Percentiles rank a stretch among this genome's conserved stretches.
phyloP scores from a whole-genome alignment of 1,140 invertebrate species.

The Cylas formicarius region DNA sequence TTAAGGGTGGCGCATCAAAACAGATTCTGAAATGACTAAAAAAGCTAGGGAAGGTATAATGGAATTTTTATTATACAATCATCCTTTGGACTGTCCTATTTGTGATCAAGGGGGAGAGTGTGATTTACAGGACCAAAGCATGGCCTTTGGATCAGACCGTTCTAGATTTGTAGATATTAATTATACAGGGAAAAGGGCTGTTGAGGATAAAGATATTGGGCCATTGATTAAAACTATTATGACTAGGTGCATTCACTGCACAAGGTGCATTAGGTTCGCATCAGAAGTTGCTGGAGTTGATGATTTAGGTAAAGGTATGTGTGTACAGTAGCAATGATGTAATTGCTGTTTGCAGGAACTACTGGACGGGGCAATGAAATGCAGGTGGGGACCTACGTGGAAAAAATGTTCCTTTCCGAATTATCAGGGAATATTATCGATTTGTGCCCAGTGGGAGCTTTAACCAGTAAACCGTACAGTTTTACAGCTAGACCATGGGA shows the following conservation, averaged over 20 bases:
- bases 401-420: conserved; percentile 96
- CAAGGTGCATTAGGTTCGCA: conserved; percentile 92
- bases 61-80: conserved; percentile 98
- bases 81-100: conserved; percentile 98
- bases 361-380: conserved; percentile 93
- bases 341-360: conserved; percentile 84
- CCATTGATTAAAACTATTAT: conserved; percentile 99
- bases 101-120: conserved; percentile 99
- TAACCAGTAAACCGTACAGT: conserved; percentile 96
- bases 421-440: conserved; percentile 98
- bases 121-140: conserved; percentile 96
- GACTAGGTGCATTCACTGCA: conserved; percentile 99
- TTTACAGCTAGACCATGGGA: conserved; percentile 90
- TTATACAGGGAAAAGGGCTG: conserved; percentile 91
- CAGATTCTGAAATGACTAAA: conserved; percentile 90
- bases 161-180: conserved; percentile 87
- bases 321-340: no score
- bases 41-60: conserved; percentile 97
- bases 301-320: conserved; percentile 76
- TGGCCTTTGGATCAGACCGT: conserved; percentile 97
- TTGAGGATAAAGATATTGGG: conserved; percentile 98
- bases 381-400: conserved; percentile 98
- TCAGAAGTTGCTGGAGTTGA: conserved; percentile 97
- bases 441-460: conserved; percentile 95
- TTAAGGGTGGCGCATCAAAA: conserved; percentile 79